Conservation (phyloP, 2,797 vertebrate genomes). For the Sylvilagus floridanus region DNA sequence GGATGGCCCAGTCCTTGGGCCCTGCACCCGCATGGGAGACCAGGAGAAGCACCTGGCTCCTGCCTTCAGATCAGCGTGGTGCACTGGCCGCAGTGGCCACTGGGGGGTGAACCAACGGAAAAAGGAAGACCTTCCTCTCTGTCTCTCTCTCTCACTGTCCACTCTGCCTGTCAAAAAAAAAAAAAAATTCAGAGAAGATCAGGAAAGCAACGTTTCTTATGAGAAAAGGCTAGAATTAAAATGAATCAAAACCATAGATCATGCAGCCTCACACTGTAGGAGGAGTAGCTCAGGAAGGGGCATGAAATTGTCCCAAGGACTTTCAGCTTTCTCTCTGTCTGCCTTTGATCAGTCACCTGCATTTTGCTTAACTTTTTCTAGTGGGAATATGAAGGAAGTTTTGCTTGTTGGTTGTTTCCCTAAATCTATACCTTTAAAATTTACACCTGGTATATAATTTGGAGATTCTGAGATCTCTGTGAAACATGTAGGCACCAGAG, state of each 20-base stretch:
- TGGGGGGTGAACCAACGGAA: too few relatives aligned
- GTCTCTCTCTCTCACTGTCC: too few relatives aligned
- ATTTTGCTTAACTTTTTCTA: background rate
- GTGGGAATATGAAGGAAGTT: background rate
- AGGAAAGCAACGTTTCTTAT: background rate
- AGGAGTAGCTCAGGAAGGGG: too few relatives aligned
- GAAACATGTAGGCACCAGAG: background rate
- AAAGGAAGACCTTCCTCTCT: too few relatives aligned
- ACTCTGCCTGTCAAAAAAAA: too few relatives aligned
- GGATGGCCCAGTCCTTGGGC: too few relatives aligned
- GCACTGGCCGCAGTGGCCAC: too few relatives aligned
- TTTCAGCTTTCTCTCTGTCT: background rate
- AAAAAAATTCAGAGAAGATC: background rate
- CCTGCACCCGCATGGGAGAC: too few relatives aligned
- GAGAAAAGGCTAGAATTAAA: background rate
- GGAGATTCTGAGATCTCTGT: background rate
- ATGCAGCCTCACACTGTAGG: accelerated
- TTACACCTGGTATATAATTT: background rate
- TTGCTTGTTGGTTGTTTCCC: background rate
- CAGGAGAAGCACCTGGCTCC: too few relatives aligned
- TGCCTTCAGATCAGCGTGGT: too few relatives aligned
- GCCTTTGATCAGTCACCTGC: background rate
- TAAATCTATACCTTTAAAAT: background rate
- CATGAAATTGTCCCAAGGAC: background rate
- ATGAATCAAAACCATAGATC: background rate